Evolutionary conservation across 2,888 invertebrate species (phyloP), one percentile per base, ranked within the genome.

Genomic region (Stictocephala bisonia): DNA sequence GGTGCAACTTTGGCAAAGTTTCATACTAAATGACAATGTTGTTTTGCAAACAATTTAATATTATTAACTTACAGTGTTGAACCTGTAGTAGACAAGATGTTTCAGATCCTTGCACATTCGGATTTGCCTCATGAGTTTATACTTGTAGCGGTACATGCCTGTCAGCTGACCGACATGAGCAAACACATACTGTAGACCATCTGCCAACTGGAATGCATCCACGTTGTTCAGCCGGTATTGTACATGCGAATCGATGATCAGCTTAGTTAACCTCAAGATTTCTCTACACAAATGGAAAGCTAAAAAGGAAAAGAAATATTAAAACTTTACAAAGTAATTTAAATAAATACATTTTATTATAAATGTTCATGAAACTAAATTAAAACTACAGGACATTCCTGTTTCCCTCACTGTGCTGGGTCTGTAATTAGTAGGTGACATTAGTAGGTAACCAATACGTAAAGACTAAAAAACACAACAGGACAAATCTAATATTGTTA

Each of bases 71-170:
- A 95, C 95, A 64, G 99, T 99, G 84, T 99, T 99, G 84, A 99
- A 99, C 76, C 99, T 90, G 86, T 99, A 99, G 86, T 99, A 99
- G 80, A 99, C 96, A 78, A 99, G 87, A 89, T 99, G 99, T 83
- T 99, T 99, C 80, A 99, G 86, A 86, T 99, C 99, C 85, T 99
- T 99, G 88, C 99, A 99, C 99, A 99, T 99, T 66, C 99, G 88
- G 79, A 99, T 99, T 86, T 99, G 99, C 82, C 97, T 88, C 98
- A 99, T 99, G 71, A 99, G 87, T 84, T 99, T 99, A 86, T 99
- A 99, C 82, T 97, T 97, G 87, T 99, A 99, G 27, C 99, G 89
- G 86, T 99, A 99, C 99, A 99, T 99, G 83, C 99, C 99, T 0
- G 99, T 99, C 74, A 99, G 86, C 84, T 99, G 99, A 0, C 99